These are phyloP conservation scores for Grapholita molesta DNA, from an alignment of 1,140 invertebrate species.

Conservation along the genomic window DNA sequence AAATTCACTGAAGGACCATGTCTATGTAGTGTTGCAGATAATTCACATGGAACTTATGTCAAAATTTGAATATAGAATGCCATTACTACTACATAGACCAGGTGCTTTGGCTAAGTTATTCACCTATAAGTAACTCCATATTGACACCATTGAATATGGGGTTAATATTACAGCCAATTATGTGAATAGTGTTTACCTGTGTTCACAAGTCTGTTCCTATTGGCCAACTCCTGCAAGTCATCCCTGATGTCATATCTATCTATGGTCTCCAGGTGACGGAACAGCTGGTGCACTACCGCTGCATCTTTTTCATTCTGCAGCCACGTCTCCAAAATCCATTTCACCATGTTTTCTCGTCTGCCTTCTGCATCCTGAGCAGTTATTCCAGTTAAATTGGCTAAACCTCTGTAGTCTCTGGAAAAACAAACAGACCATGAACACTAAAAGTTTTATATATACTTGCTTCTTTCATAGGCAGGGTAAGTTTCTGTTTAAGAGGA, in stretches of 20 bases:
- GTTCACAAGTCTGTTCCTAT: conserved; percentile 50
- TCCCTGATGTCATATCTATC: conserved; percentile 84
- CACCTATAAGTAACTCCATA: no score
- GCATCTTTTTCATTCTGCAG: conserved; percentile 52
- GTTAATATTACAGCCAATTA: no score
- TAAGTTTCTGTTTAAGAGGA: no score
- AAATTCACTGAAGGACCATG: no score
- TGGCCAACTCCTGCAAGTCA: conserved; percentile 76
- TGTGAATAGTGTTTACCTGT: conserved; percentile 30
- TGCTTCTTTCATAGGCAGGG: no score
- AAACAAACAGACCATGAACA: no score
- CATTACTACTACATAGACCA: no score
- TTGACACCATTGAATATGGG: no score
- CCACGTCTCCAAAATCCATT: conserved; percentile 77
- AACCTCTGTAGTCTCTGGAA: conserved; percentile 83
- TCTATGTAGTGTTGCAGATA: no score
- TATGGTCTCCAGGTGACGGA: conserved; percentile 76
- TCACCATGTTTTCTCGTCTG: conserved; percentile 76
- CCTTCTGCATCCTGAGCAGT: conserved; percentile 67
- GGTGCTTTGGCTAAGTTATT: no score
- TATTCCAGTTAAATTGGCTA: conserved; percentile 79
- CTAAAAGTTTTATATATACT: neutral
- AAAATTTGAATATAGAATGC: no score
- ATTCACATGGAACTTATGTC: no score
- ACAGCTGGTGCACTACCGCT: conserved; percentile 75